phyloP scores from a whole-genome alignment of 1,140 invertebrate species.

The Elymnias hypermnestra region DNA sequence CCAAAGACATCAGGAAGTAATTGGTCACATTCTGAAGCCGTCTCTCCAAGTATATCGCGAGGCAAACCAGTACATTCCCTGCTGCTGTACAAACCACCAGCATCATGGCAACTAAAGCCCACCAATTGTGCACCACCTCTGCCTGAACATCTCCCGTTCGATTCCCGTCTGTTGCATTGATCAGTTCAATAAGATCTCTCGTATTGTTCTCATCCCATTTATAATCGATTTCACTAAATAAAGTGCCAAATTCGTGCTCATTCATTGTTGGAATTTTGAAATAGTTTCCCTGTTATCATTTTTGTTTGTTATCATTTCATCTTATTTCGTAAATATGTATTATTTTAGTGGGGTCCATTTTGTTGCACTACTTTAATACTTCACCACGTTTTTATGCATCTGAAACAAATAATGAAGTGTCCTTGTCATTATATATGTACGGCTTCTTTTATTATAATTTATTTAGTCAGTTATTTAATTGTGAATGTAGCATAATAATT shows the following conservation, averaged over 20 bases:
- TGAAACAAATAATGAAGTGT: slow-evolving; percentile 33
- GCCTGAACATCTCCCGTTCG: slow-evolving; percentile 21
- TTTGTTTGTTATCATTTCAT: slow-evolving; percentile 43
- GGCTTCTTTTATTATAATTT: no score
- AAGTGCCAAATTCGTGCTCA: slow-evolving; percentile 34
- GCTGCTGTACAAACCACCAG: slow-evolving; percentile 91
- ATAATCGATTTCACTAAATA: slow-evolving; percentile 23
- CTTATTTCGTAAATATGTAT: slow-evolving; percentile 67
- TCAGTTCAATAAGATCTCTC: slow-evolving; percentile 18
- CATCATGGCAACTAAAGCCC: slow-evolving; percentile 85
- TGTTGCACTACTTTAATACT: slow-evolving; percentile 26
- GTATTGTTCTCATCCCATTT: slow-evolving; percentile 29
- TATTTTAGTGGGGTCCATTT: slow-evolving; percentile 39
- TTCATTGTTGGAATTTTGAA: slow-evolving; percentile 47
- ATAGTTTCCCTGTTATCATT: slow-evolving; percentile 34
- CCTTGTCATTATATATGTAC: no score
- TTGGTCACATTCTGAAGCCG: slow-evolving; percentile 96
- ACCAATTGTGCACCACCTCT: slow-evolving; percentile 64
- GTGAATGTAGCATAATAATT: no score
- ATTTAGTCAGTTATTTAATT: no score
- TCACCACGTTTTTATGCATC: slow-evolving; percentile 31
- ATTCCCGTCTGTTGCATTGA: slow-evolving; percentile 28
- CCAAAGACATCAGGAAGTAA: slow-evolving; percentile 96
- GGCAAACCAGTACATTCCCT: slow-evolving; percentile 95
- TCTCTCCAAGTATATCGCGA: slow-evolving; percentile 92